Evolutionary conservation across 2,888 invertebrate genomes (phyloP).

Genomic region (Drosophila niveifrons): DNA sequence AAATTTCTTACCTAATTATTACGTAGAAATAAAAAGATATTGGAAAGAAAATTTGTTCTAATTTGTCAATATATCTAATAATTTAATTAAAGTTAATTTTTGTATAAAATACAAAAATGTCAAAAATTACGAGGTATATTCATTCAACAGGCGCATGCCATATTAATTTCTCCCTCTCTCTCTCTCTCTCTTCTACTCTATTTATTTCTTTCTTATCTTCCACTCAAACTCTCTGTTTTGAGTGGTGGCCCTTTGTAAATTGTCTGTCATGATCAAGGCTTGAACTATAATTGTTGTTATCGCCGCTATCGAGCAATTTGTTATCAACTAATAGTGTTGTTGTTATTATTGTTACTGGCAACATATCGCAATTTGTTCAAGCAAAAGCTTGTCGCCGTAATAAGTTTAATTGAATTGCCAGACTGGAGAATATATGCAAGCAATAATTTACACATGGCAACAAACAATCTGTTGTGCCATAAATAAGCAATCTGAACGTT

Average conservation of each 20-base stretch:
- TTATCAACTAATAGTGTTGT: slow-evolving; percentile 39
- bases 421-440: slow-evolving; percentile 23
- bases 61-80: too few relatives aligned
- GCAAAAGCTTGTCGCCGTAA: slow-evolving; percentile 28
- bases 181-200: neutral
- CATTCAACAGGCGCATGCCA: neutral
- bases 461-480: slow-evolving; percentile 21
- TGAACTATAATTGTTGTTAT: slow-evolving; percentile 21
- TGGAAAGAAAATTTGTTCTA: too few relatives aligned
- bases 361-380: slow-evolving; percentile 35
- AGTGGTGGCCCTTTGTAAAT: slow-evolving; percentile 25
- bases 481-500: slow-evolving; percentile 21
- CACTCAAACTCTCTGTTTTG: neutral
- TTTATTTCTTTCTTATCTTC: slow-evolving; percentile 16
- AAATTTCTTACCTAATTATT: too few relatives aligned
- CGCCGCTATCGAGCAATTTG: slow-evolving; percentile 21
- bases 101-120: too few relatives aligned
- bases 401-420: slow-evolving; percentile 62
- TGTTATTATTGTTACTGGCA: slow-evolving; percentile 19
- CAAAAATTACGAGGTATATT: neutral
- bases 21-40: too few relatives aligned
- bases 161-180: neutral
- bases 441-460: slow-evolving; percentile 45
- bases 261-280: slow-evolving; percentile 46
- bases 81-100: too few relatives aligned